Conservation (phyloP, 2,113 vertebrate species). For the Mustela lutreola region DNA sequence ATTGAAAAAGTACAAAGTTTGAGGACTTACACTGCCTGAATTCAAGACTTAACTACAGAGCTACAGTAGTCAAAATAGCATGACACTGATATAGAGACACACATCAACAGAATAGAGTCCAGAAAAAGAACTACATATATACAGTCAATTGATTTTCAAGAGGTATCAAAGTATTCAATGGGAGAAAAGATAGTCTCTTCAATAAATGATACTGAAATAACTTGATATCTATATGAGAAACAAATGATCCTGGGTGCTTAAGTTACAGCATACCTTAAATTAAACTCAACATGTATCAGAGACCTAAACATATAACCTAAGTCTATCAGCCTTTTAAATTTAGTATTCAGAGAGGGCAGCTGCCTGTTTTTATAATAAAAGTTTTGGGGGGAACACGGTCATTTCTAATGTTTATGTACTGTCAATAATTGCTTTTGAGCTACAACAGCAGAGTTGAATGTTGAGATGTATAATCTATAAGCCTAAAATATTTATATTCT, state of each 20-base stretch:
- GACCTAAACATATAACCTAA: conserved; percentile 22
- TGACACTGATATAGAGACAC: not conserved
- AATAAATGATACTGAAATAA: conserved; percentile 53
- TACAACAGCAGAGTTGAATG: not conserved
- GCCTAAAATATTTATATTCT: conserved; percentile 53
- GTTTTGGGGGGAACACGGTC: not conserved
- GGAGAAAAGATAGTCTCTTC: not conserved
- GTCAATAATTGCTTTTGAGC: conserved; percentile 27
- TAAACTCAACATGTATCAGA: not conserved
- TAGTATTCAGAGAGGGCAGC: not conserved
- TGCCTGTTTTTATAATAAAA: conserved; percentile 16
- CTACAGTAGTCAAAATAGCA: not conserved
- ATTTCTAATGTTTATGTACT: not conserved
- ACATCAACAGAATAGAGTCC: not conserved
- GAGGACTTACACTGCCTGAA: not conserved
- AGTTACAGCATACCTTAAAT: conserved; percentile 19
- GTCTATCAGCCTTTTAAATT: conserved; percentile 23
- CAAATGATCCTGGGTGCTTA: not conserved
- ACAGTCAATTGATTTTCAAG: not conserved
- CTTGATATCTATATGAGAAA: not conserved
- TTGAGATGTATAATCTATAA: not conserved
- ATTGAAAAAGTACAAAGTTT: conserved; percentile 26
- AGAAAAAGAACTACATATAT: not conserved
- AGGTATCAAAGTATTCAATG: not conserved
- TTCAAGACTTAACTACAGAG: conserved; percentile 31